A percentile compares a stretch with the other conserved stretches of the same genome.
These are phyloP conservation scores for Corydoras maculifer DNA, from an alignment of 2,113 vertebrate genomes.

Conservation along the genomic window DNA sequence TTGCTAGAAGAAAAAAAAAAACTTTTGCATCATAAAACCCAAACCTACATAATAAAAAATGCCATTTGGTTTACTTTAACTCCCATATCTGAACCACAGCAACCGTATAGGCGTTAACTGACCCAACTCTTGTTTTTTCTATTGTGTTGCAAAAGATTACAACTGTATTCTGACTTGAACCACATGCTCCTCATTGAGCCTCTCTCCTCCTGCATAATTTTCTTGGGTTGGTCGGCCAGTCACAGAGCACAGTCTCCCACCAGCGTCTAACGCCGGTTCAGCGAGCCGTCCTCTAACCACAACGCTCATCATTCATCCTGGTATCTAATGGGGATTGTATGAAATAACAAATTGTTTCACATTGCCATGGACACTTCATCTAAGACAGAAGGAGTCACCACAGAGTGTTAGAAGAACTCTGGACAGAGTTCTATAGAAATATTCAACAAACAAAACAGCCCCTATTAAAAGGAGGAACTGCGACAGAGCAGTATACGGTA, in stretches of 20 bases:
- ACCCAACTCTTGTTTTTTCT: no score
- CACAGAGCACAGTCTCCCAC: background rate
- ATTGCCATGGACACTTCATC: constrained; percentile 1
- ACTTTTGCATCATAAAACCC: no score
- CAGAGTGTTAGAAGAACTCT: background rate
- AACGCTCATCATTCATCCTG: background rate
- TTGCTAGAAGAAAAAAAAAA: no score
- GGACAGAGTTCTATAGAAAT: constrained; percentile 30
- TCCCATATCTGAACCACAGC: no score
- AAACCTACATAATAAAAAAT: no score
- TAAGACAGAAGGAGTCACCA: background rate
- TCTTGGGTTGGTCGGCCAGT: background rate
- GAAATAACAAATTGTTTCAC: background rate
- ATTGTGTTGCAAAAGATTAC: no score
- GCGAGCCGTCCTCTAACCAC: background rate
- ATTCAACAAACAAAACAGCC: constrained; percentile 32
- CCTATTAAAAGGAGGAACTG: constrained; percentile 36
- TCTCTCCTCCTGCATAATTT: background rate
- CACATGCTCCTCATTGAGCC: background rate
- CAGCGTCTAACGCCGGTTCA: background rate
- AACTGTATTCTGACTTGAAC: no score
- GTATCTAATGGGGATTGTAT: background rate
- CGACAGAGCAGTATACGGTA: constrained; percentile 19
- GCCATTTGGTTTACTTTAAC: no score
- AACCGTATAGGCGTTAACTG: no score